phyloP scores from a whole-genome alignment of 1,140 invertebrate species.

The Mamestra configurata region DNA sequence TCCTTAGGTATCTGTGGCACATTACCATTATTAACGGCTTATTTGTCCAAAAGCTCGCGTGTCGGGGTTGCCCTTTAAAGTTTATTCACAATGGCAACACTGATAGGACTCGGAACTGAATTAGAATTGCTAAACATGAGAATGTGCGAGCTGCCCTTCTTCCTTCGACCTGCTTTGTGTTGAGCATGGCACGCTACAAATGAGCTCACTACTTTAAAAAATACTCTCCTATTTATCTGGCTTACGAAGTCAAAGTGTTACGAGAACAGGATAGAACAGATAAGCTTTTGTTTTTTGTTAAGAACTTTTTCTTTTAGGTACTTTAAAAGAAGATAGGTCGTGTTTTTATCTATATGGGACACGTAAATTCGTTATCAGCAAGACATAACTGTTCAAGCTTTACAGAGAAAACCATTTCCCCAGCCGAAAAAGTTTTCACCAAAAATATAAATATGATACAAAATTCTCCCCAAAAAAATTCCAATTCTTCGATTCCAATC shows the following conservation, averaged over 20 bases:
- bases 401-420: background rate
- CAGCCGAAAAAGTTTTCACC: too few relatives aligned
- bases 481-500: background rate
- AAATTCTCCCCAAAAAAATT: background rate
- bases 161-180: slow-evolving; percentile 21
- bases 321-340: background rate
- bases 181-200: slow-evolving; percentile 26
- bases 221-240: slow-evolving; percentile 14
- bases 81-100: slow-evolving; percentile 53
- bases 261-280: slow-evolving; percentile 31
- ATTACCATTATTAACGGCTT: slow-evolving; percentile 64
- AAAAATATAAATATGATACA: background rate
- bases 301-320: slow-evolving; percentile 9
- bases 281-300: slow-evolving; percentile 30
- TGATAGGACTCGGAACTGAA: slow-evolving; percentile 55
- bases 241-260: slow-evolving; percentile 41
- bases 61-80: slow-evolving; percentile 55
- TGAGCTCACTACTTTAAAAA: slow-evolving; percentile 26
- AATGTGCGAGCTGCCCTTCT: slow-evolving; percentile 52
- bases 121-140: slow-evolving; percentile 70
- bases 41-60: slow-evolving; percentile 67
- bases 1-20: slow-evolving; percentile 51
- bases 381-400: background rate
- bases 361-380: background rate
- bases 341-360: background rate